Conservation (phyloP, 1,140 invertebrate genomes). For the Latrodectus geometricus region DNA sequence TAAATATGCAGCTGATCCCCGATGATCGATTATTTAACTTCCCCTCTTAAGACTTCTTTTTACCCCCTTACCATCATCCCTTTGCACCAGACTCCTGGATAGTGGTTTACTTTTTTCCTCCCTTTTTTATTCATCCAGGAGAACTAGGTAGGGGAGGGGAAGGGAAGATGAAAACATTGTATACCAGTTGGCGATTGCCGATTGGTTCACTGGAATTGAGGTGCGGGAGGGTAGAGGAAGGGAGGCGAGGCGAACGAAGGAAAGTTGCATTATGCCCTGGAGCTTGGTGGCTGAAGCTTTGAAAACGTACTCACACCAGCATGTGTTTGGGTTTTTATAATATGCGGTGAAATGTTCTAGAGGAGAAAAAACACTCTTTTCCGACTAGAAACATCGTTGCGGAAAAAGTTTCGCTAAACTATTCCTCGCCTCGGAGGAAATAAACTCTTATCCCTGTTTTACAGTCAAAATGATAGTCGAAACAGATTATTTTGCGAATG, state of each 20-base stretch:
- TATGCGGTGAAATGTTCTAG: too few species aligned
- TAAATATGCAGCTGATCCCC: constrained; percentile 7
- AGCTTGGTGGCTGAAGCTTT: constrained; percentile 19
- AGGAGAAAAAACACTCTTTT: too few species aligned
- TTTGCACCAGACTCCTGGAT: not conserved
- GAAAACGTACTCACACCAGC: not conserved
- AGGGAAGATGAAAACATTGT: constrained; percentile 39
- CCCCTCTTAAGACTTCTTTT: not conserved
- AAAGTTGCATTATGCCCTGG: not conserved
- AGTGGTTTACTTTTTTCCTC: not conserved
- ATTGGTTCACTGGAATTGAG: constrained; percentile 37
- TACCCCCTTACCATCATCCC: not conserved
- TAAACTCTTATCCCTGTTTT: not conserved
- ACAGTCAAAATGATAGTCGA: not conserved
- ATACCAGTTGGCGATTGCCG: constrained; percentile 53
- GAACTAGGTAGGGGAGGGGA: not conserved
- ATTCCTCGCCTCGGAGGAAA: too few species aligned
- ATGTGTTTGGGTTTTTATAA: not conserved
- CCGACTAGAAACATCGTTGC: too few species aligned
- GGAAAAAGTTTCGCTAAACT: too few species aligned
- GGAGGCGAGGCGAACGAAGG: not conserved
- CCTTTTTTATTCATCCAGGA: constrained; percentile 7
- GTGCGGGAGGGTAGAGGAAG: not conserved
- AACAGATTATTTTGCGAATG: not conserved
- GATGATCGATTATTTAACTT: constrained; percentile 41